These are phyloP conservation scores for Saxidomus purpurata DNA, from an alignment of 1,140 invertebrate genomes.

Conservation along the genomic window DNA sequence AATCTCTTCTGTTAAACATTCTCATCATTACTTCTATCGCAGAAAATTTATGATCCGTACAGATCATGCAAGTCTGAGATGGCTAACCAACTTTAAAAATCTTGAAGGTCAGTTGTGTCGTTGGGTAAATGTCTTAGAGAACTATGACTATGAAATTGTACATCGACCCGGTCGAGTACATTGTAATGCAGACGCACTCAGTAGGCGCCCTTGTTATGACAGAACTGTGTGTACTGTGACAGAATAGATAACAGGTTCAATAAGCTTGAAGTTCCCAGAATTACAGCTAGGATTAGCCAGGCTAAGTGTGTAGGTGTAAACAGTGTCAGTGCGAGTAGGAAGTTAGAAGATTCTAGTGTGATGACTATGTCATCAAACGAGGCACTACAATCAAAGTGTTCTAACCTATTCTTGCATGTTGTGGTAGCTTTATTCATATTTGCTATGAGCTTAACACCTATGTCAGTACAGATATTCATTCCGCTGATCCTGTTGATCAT, in stretches of 20 bases:
- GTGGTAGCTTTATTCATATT: neutral
- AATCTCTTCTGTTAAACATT: neutral
- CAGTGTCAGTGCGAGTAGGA: neutral
- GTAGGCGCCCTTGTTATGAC: constrained; percentile 3
- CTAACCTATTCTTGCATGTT: neutral
- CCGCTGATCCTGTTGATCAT: too few relatives aligned
- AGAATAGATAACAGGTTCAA: constrained; percentile 2
- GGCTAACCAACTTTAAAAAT: constrained; percentile 26
- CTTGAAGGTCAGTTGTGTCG: neutral
- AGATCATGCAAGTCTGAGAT: constrained; percentile 6
- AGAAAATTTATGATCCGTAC: constrained; percentile 14
- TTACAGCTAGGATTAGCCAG: too few relatives aligned
- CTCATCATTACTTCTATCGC: constrained; percentile 7
- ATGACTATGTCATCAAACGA: neutral
- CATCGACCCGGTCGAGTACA: neutral
- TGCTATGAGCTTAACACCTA: neutral
- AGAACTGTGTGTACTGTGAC: constrained; percentile 5
- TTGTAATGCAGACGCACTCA: neutral
- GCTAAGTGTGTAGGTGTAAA: neutral
- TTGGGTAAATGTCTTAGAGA: constrained; percentile 15
- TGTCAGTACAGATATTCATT: too few relatives aligned
- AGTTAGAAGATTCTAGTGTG: neutral
- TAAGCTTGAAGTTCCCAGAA: neutral
- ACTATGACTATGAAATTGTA: constrained; percentile 37
- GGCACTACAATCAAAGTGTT: neutral